These are phyloP conservation scores for Planococcus citri DNA, from an alignment of 1,140 invertebrate species.

Conservation along the genomic window DNA sequence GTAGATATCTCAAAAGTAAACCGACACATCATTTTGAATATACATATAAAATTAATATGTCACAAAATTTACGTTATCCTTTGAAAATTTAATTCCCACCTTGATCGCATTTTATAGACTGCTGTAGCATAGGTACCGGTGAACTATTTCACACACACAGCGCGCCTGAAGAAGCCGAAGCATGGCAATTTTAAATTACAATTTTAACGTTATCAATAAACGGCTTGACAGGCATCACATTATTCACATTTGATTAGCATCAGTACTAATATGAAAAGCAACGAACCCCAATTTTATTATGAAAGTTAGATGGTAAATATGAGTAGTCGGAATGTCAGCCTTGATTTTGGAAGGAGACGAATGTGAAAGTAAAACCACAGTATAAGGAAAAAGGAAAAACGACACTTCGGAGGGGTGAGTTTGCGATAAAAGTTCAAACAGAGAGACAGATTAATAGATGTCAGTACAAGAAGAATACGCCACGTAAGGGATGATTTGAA, in stretches of 20 bases:
- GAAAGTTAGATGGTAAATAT: conserved; percentile 9
- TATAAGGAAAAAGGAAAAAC: neutral
- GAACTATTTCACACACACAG: neutral
- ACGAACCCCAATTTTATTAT: conserved; percentile 10
- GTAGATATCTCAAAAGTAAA: no score
- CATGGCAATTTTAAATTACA: conserved; percentile 3
- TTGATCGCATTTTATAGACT: neutral
- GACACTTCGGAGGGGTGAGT: neutral
- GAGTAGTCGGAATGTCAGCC: conserved; percentile 10
- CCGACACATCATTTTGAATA: no score
- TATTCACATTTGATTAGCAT: conserved; percentile 19
- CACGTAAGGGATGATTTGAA: conserved; percentile 5
- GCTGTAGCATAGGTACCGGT: no score
- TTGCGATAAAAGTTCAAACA: conserved; percentile 15
- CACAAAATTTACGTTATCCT: neutral
- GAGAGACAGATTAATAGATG: conserved; percentile 15
- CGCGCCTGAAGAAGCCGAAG: no score
- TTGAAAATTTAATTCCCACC: neutral
- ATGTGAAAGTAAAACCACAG: conserved; percentile 14
- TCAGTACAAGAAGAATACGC: neutral
- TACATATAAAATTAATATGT: no score
- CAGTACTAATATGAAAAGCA: neutral
- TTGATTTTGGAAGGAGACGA: conserved; percentile 8
- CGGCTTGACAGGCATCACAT: conserved; percentile 10
- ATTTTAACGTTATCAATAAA: conserved; percentile 12